Base-by-base conservation (phyloP, 2,888 invertebrate species). In the Spatulosminthurus flaviceps region DNA sequence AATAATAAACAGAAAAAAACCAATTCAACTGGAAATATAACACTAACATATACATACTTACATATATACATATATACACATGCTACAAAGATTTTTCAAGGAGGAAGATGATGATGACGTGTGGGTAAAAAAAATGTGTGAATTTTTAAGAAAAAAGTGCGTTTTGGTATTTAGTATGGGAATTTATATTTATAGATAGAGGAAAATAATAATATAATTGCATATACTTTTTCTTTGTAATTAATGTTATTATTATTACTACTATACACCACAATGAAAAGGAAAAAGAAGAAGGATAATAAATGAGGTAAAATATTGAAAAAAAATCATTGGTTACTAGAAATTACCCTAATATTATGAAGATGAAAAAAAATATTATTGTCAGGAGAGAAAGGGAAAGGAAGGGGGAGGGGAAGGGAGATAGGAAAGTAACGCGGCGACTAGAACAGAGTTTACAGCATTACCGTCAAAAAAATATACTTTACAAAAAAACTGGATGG, bases 161-260 rank as follows among this genome's bases (percentile, higher is more conserved):
- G 51, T 51, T 51, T 51, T 51, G 19, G 51, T 51, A 51, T 51
- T 51, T 51, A 13, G 16, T n/a, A n/a, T 51, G 51, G 51, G 16
- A 51, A 51, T 51, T 51, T 51, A 51, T 51, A 51, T 51, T 51
- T 51, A 51, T 51, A 51, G 19, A 19, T n/a, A 51, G n/a, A 51
- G 51, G 9, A 51, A 51, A 51, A 21, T 64, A 64, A 11, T 24
- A n/a, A 24, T 2, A 22, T 24, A 64, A 22, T 26, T 21, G 21
- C n/a, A n/a, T n/a, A n/a, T n/a, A n/a, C n/a, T n/a, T n/a, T n/a
- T n/a, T n/a, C n/a, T n/a, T n/a, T n/a, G n/a, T n/a, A n/a, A n/a
- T n/a, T n/a, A n/a, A n/a, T n/a, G n/a, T n/a, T n/a, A n/a, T n/a
- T n/a, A n/a, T n/a, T n/a, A n/a, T n/a, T n/a, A n/a, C 22, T 19